Conservation (phyloP, 2,113 vertebrate species). For the Varanus salvator region DNA sequence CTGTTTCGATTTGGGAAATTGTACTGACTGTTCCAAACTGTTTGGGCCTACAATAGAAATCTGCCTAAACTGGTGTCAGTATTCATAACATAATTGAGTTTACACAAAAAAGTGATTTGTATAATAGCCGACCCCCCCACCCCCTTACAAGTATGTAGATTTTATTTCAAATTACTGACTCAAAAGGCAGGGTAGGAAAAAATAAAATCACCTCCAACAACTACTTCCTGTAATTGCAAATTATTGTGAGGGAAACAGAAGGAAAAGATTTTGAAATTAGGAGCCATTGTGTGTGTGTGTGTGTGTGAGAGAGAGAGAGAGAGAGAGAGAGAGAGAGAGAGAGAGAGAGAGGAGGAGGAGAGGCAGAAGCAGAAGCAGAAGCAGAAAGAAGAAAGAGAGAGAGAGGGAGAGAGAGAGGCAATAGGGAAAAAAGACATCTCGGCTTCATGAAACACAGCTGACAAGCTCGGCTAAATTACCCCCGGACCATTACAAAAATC, state of each 20-base stretch:
- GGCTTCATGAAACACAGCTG: constrained; percentile 98
- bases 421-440: constrained; percentile 83
- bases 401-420: constrained; percentile 73
- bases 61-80: constrained; percentile 87
- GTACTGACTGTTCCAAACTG: constrained; percentile 69
- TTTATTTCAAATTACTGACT: constrained; percentile 92
- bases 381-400: constrained; percentile 82
- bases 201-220: constrained; percentile 94
- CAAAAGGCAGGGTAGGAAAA: constrained; percentile 84
- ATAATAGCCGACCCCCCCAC: constrained; percentile 72
- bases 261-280: constrained; percentile 99
- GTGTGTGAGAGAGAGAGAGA: constrained; percentile 75
- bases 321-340: constrained; percentile 76
- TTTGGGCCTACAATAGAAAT: constrained; percentile 79
- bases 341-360: constrained; percentile 71
- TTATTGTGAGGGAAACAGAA: constrained; percentile 99
- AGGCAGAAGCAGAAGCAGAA: constrained; percentile 64
- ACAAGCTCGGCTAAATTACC: constrained; percentile 99
- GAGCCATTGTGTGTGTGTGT: constrained; percentile 90
- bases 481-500: constrained; percentile 99
- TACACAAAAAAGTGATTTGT: constrained; percentile 88
- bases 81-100: constrained; percentile 92
- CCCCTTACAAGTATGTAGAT: constrained; percentile 89
- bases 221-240: constrained; percentile 99
- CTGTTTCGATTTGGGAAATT: constrained; percentile 74